Evolutionary conservation across 30 jellyfish, hydroid and myxozoan species (phyloP).

Genomic region (Rhopilema esculentum): DNA sequence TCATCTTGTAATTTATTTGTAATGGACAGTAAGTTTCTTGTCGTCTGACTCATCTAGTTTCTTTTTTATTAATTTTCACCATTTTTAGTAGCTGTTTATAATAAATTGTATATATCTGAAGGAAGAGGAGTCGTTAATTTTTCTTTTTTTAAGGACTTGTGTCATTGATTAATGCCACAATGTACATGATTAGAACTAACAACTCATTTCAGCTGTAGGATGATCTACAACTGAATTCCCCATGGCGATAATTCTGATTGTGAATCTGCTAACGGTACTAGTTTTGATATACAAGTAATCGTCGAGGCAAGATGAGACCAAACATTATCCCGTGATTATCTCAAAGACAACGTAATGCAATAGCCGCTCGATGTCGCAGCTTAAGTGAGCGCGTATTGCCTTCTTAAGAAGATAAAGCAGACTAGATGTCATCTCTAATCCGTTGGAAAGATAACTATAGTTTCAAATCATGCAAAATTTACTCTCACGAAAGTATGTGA

Average conservation of each 20-base stretch:
- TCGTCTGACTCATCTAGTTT: too few relatives aligned
- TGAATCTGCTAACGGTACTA: background rate
- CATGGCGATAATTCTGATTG: background rate
- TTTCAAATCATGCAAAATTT: constrained; percentile 29
- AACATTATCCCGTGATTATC: background rate
- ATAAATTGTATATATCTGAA: too few relatives aligned
- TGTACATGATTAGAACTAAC: too few relatives aligned
- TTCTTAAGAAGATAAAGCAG: background rate
- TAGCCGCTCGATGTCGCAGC: background rate
- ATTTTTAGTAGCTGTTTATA: too few relatives aligned
- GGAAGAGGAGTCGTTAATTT: too few relatives aligned
- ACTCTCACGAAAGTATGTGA: constrained; percentile 47
- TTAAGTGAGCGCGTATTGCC: background rate
- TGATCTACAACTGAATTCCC: too few relatives aligned
- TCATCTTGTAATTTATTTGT: too few relatives aligned
- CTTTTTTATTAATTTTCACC: too few relatives aligned
- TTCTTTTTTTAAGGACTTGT: too few relatives aligned
- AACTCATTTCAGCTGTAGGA: too few relatives aligned
- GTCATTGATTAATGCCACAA: too few relatives aligned
- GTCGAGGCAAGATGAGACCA: background rate
- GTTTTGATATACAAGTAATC: background rate
- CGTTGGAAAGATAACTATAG: background rate
- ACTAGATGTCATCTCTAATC: background rate
- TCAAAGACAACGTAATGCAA: background rate
- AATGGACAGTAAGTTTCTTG: too few relatives aligned